Base-by-base conservation (phyloP, 2,797 vertebrate genomes). In the Lindbergichthys nudifrons region DNA sequence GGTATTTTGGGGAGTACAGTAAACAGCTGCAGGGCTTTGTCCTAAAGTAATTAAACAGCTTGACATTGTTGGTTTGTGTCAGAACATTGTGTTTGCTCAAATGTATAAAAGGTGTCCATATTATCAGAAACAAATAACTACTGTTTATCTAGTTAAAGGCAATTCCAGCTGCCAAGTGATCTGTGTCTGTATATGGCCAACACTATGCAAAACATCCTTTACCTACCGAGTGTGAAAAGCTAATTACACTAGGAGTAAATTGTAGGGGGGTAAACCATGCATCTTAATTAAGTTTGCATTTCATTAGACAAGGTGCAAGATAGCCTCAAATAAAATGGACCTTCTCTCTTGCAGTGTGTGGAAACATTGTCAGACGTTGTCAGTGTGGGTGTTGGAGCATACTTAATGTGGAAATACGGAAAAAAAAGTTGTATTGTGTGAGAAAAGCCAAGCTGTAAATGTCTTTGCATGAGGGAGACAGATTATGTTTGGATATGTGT, bases 201-300 rank as follows among this genome's bases (percentile, higher is more conserved):
- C 67, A 63, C 70, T 76, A 81, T 77, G 70, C 77, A 83, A 86
- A 85, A 84, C 83, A 88, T 90, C 80, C 73, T 90, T 88, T 88
- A 92, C 91, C 87, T 91, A 85, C 75, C 26, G 47, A 88, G 86
- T 91, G 84, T 83, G 89, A 89, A 90, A 89, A 90, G 80, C 85
- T 92, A 93, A 93, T 94, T 93, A 92, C 79, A 80, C 81, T 56
- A 80, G 84, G 84, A 90, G 88, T 90, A 89, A 89, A 86, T 83
- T 86, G 87, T 81, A 36, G 79, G 75, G 73, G 78, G 74, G 70
- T 78, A 85, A 87, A 89, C 83, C 84, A 87, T 89, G 90, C 83
- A 90, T 92, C 91, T 88, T 91, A 93, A 93, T 94, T 93, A 93
- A 89, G 84, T 81, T 88, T 83, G 86, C 72, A 84, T 93, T 93